phyloP scores from a whole-genome alignment of 30 jellyfish, hydroid and myxozoan species.

The Cassiopea xamachana region DNA sequence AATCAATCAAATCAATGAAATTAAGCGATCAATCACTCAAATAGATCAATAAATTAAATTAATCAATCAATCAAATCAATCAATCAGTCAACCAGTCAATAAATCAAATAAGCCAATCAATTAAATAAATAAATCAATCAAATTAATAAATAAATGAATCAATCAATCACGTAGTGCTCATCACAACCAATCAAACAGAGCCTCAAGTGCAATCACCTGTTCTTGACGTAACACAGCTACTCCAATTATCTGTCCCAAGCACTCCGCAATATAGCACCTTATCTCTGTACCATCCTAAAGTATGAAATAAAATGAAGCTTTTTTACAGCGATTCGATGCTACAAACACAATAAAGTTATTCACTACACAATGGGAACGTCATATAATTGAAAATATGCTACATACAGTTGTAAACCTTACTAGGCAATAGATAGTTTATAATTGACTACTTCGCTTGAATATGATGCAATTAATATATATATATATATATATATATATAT shows the following conservation, averaged over 20 bases:
- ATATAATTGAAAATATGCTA: background rate
- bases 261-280: conserved; percentile 92
- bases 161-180: no score
- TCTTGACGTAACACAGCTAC: conserved; percentile 89
- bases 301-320: background rate
- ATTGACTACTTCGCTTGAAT: background rate
- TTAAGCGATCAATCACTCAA: no score
- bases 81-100: no score
- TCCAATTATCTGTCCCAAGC: conserved; percentile 85
- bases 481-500: no score
- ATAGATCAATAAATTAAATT: no score
- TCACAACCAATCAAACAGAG: background rate
- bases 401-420: background rate
- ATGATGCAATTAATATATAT: no score
- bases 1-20: no score
- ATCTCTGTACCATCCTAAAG: conserved; percentile 90
- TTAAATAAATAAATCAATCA: background rate
- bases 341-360: no score
- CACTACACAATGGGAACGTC: background rate
- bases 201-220: conserved; percentile 59
- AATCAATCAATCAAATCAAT: no score
- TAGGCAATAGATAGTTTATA: background rate
- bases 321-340: no score
- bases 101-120: no score
- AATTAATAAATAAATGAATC: background rate